Conservation (phyloP, 2,113 vertebrate species). For the Leptobrachium leishanense region DNA sequence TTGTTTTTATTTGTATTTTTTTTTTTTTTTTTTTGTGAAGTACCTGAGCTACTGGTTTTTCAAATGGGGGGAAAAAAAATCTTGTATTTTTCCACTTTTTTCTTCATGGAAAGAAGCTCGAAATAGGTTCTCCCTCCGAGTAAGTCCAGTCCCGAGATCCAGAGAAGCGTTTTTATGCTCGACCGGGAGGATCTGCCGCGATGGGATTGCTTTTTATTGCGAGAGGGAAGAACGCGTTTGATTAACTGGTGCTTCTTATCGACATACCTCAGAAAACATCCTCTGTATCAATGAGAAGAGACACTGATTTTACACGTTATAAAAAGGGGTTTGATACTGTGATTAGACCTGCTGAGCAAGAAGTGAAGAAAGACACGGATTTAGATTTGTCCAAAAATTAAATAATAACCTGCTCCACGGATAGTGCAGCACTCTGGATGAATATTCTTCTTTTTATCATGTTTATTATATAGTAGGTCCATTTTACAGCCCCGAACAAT, state of each 20-base stretch:
- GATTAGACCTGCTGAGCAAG: slow-evolving; percentile 19
- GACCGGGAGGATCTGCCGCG: background rate
- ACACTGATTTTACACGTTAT: slow-evolving; percentile 24
- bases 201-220: background rate
- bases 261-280: slow-evolving; percentile 40
- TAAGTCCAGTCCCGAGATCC: no score
- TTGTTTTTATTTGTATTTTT: slow-evolving; percentile 20
- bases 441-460: background rate
- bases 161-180: background rate
- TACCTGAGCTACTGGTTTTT: slow-evolving; percentile 39
- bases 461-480: slow-evolving; percentile 15
- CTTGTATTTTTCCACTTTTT: no score
- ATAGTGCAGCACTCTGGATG: background rate
- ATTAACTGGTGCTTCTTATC: slow-evolving; percentile 34
- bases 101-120: no score
- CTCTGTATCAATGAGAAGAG: slow-evolving; percentile 27
- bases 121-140: no score
- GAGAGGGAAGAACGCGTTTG: background rate
- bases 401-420: background rate
- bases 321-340: slow-evolving; percentile 2
- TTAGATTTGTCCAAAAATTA: slow-evolving; percentile 3
- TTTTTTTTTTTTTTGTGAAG: slow-evolving; percentile 26
- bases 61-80: background rate
- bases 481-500: slow-evolving; percentile 17
- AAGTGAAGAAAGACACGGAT: background rate